phyloP scores from a whole-genome alignment of 2,113 vertebrate genomes.

The pig (Sus scrofa) region T2T-Sscrofa CM000819.6:120382001-120382500 shows the following conservation, averaged over 20 bases:
- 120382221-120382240: not conserved
- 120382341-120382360: not conserved
- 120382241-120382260: not conserved
- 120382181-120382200: not conserved
- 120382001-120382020: too few relatives aligned
- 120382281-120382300: not conserved
- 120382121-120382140: not conserved
- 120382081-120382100: not conserved
- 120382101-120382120: not conserved
- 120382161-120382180: not conserved
- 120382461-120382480: not conserved
- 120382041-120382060: slow-evolving; percentile 45
- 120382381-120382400: not conserved
- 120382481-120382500: not conserved
- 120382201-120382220: slow-evolving; percentile 21
- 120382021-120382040: not conserved
- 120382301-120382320: not conserved
- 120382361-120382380: not conserved
- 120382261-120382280: not conserved
- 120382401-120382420: not conserved
- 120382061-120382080: slow-evolving; percentile 1
- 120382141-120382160: not conserved
- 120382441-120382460: not conserved
- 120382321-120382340: not conserved
- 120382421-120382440: not conserved